phyloP scores from a whole-genome alignment of 2,888 invertebrate genomes.

The Adelognathus sp. region DNA sequence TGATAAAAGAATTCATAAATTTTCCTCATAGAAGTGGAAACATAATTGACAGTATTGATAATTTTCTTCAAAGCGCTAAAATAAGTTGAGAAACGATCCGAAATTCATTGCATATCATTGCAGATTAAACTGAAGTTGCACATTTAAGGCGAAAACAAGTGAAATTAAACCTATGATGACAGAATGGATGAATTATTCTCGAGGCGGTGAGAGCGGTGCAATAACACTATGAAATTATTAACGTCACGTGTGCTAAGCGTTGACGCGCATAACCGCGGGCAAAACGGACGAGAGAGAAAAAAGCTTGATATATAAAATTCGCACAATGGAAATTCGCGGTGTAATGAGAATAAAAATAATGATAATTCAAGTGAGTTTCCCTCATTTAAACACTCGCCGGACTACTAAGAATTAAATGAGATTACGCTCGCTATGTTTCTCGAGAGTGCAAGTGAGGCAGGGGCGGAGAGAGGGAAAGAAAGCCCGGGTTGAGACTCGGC shows the following conservation, averaged over 20 bases:
- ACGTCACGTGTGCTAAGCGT: background rate
- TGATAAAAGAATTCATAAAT: too few species aligned
- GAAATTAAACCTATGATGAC: too few species aligned
- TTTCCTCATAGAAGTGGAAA: too few species aligned
- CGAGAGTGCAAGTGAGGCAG: conserved; percentile 10
- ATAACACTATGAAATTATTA: too few species aligned
- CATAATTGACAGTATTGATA: too few species aligned
- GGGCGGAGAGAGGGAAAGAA: background rate
- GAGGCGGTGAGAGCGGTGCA: too few species aligned
- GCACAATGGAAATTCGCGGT: conserved; percentile 6
- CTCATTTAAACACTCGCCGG: conserved; percentile 27
- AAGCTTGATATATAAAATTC: background rate
- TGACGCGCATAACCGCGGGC: background rate
- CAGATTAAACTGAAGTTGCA: too few species aligned
- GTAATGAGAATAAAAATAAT: conserved; percentile 21
- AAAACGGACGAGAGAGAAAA: background rate
- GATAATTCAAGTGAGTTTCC: conserved; percentile 35
- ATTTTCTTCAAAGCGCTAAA: too few species aligned
- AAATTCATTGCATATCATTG: too few species aligned
- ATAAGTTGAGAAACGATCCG: too few species aligned
- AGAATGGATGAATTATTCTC: too few species aligned
- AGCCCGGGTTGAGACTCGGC: background rate
- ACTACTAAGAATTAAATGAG: conserved; percentile 54
- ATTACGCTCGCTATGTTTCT: conserved; percentile 49
- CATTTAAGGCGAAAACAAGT: too few species aligned